Evolutionary conservation across 2,797 vertebrate genomes (phyloP).

Genomic region (Mionectes olivaceus): DNA sequence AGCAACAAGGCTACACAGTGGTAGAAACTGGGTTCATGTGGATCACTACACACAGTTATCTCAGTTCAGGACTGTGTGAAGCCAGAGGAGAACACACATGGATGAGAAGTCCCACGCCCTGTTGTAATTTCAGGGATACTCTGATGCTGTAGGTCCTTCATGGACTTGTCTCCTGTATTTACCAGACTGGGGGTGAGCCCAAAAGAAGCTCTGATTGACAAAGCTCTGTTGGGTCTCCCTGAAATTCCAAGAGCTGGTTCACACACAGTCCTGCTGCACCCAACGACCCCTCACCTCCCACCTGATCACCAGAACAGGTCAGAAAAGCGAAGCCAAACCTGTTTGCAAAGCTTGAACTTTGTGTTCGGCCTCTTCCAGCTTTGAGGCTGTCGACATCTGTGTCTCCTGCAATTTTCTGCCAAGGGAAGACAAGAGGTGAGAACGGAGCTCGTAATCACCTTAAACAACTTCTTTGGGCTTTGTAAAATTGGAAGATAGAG

Average conservation of each 20-base stretch:
- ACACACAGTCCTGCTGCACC: background rate
- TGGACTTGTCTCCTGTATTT: background rate
- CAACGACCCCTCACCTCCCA: background rate
- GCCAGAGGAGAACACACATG: background rate
- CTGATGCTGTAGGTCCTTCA: background rate
- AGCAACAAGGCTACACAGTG: background rate
- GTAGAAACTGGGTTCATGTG: background rate
- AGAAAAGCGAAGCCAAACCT: constrained; percentile 80
- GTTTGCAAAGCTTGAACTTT: constrained; percentile 94
- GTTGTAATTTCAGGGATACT: background rate
- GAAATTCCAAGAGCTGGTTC: background rate
- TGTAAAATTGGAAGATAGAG: background rate
- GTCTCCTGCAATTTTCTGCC: constrained; percentile 94
- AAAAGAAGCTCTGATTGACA: background rate
- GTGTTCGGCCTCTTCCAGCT: constrained; percentile 94
- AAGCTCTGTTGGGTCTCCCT: background rate
- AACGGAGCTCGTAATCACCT: background rate
- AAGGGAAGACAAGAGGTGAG: constrained; percentile 39
- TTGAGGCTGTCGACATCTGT: constrained; percentile 92
- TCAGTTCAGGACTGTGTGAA: background rate
- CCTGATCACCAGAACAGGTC: background rate
- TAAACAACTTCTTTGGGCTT: background rate
- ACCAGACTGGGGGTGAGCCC: background rate
- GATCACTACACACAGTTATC: background rate
- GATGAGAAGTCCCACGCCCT: background rate